Evolutionary conservation across 2,797 vertebrate genomes (phyloP).

Genomic region (Euthynnus affinis): DNA sequence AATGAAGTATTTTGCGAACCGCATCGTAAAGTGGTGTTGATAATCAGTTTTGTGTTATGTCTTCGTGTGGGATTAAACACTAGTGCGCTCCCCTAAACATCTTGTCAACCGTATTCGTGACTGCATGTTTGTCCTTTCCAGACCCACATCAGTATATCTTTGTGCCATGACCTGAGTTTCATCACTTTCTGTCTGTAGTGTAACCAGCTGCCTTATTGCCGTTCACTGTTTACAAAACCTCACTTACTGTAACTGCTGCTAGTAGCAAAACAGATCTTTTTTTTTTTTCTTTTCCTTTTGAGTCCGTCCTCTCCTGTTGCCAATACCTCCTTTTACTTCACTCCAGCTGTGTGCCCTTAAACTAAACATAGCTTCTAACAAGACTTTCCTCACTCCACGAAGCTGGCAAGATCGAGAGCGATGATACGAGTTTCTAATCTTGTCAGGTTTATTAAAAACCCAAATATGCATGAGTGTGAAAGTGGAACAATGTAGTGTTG

Average conservation of each 20-base stretch:
- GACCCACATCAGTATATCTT: slow-evolving; percentile 24
- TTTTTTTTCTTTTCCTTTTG: background rate
- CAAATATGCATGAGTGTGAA: slow-evolving; percentile 46
- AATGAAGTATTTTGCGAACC: slow-evolving; percentile 35
- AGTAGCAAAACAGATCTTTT: slow-evolving; percentile 28
- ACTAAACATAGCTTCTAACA: slow-evolving; percentile 9
- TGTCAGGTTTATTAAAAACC: slow-evolving; percentile 9
- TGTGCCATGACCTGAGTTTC: slow-evolving; percentile 48
- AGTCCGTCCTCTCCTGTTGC: slow-evolving; percentile 25
- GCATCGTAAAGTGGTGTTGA: slow-evolving; percentile 25
- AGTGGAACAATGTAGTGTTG: slow-evolving; percentile 34
- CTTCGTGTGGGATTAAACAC: slow-evolving; percentile 30
- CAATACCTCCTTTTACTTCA: slow-evolving; percentile 21
- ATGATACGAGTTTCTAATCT: slow-evolving; percentile 17
- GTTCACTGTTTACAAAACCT: slow-evolving; percentile 72
- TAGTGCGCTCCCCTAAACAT: background rate
- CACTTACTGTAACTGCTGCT: slow-evolving; percentile 66
- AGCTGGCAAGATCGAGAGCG: background rate
- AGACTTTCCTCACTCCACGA: slow-evolving; percentile 14
- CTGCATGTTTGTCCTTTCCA: slow-evolving; percentile 52
- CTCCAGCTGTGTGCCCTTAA: slow-evolving; percentile 48
- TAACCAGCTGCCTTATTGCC: slow-evolving; percentile 74
- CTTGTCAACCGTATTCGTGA: slow-evolving; percentile 1
- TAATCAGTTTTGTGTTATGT: slow-evolving; percentile 36
- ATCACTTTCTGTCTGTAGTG: slow-evolving; percentile 63